phyloP scores from a whole-genome alignment of 2,113 vertebrate species.

The Saiga tatarica region DNA sequence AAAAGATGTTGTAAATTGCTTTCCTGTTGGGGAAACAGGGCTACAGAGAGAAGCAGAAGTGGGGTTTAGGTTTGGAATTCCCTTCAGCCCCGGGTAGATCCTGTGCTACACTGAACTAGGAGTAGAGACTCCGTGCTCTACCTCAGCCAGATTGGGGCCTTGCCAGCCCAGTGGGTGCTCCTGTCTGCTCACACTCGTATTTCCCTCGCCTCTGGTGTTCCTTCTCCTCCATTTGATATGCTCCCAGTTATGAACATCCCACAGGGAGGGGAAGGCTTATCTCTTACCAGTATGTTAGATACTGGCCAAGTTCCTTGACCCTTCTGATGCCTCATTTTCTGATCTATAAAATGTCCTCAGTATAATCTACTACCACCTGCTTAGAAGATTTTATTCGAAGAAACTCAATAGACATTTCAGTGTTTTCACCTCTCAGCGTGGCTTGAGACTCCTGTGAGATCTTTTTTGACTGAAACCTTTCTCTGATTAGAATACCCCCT shows the following conservation, averaged over 20 bases:
- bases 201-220: not conserved
- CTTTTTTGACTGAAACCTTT: not conserved
- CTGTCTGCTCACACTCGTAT: not conserved
- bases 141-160: not conserved
- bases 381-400: not conserved
- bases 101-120: not conserved
- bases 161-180: not conserved
- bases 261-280: not conserved
- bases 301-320: not conserved
- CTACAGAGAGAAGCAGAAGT: not conserved
- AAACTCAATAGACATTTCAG: not conserved
- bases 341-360: not conserved
- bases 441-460: not conserved
- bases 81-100: not conserved
- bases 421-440: not conserved
- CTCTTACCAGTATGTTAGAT: not conserved
- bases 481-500: not conserved
- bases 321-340: not conserved
- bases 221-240: not conserved
- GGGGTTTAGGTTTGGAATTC: not conserved
- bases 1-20: not conserved
- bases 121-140: not conserved
- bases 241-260: not conserved
- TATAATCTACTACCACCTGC: not conserved
- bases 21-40: not conserved